Evolutionary conservation across 2,888 invertebrate species (phyloP), one percentile per base, ranked within the genome.

Genomic region (Zhengitettix transpicula): DNA sequence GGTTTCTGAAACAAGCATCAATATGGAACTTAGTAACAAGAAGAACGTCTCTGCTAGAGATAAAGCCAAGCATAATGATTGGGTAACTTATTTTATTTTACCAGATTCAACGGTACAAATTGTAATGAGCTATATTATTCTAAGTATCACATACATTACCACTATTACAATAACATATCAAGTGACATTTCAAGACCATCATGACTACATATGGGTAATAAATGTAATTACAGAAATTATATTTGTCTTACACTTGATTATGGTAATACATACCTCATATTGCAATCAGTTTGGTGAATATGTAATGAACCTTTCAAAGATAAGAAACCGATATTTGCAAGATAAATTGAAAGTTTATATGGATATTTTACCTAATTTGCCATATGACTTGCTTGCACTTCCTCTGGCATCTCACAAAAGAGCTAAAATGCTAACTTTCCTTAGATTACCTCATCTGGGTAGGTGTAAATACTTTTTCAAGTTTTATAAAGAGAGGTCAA

Each of bases 231-330:
- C 70, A n/a, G 78, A 78, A 53, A 57, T 70, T 0, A 66, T 77
- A 61, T 77, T 75, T 65, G 52, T 74, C 1, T 75, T 75, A 63
- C 78, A 78, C 67, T 61, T 71, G 1, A 76, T 78, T 64, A 64
- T 78, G 60, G 77, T 78, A 60, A 59, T 77, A 11, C 78, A 78
- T 65, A 71, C 72, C 40, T 77, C 77, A 0, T 77, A 74, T 58
- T 73, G 77, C 70, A 77, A 77, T 65, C 69, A 75, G 69, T 77
- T 77, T 62, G 77, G 78, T 40, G 77, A 78, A 64, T 77, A 75
- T 63, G 70, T 78, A 56, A 68, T 75, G 54, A 71, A 71, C 63
- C 17, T 16, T 14, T 41, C 53, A 10, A 55, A 54, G 10, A 58
- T 58, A 11, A 17, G 53, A 16, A 14, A 54, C 5, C 40, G 17